phyloP scores from a whole-genome alignment of 2,888 invertebrate species.

The Boloria selene region DNA sequence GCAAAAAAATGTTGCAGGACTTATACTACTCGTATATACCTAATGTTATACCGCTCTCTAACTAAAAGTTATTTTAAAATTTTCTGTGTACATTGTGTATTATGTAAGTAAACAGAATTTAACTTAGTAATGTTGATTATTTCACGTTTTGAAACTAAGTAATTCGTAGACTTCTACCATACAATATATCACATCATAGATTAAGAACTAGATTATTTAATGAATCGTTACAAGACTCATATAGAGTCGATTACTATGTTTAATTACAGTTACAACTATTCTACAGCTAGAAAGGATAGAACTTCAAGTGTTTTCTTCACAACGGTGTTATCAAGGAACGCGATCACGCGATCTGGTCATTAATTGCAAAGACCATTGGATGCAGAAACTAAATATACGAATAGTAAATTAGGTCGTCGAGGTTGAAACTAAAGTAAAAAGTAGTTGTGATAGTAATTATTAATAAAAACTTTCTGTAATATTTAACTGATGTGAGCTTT shows the following conservation, averaged over 20 bases:
- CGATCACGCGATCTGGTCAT: conserved; percentile 38
- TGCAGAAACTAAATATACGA: conserved; percentile 34
- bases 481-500: neutral
- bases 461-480: conserved; percentile 3
- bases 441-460: conserved; percentile 9
- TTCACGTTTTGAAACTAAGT: too few species aligned
- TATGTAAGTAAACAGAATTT: too few species aligned
- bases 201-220: too few species aligned
- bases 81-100: too few species aligned
- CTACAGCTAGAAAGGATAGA: conserved; percentile 4
- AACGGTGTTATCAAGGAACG: conserved; percentile 28
- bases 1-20: too few species aligned
- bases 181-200: too few species aligned
- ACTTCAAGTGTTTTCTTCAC: conserved; percentile 21
- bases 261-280: neutral
- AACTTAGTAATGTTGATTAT: too few species aligned
- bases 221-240: too few species aligned
- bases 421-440: conserved; percentile 7
- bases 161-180: too few species aligned
- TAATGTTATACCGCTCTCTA: too few species aligned
- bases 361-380: conserved; percentile 38
- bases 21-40: too few species aligned
- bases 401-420: conserved; percentile 32
- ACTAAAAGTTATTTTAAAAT: too few species aligned
- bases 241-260: neutral